Conservation (phyloP, 2,113 vertebrate species). For the Dendropsophus ebraccatus region DNA sequence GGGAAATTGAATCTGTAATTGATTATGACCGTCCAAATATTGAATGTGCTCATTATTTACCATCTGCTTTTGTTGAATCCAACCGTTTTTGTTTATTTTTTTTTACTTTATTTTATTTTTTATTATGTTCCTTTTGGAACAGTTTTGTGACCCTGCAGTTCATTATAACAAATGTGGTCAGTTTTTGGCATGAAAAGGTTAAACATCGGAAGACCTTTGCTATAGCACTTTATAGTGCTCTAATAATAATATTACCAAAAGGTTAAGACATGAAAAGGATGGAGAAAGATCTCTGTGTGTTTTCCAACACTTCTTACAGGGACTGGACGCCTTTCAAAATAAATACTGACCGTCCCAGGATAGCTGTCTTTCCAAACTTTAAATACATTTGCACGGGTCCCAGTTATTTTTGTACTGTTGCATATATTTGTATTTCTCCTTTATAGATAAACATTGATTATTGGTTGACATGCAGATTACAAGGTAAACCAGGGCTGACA, state of each 20-base stretch:
- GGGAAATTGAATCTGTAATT: too few species aligned
- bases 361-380: slow-evolving; percentile 60
- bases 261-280: slow-evolving; percentile 14
- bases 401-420: slow-evolving; percentile 32
- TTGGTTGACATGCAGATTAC: not conserved
- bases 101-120: too few species aligned
- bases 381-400: slow-evolving; percentile 10
- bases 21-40: too few species aligned
- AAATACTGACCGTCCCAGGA: slow-evolving; percentile 59
- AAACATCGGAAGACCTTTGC: slow-evolving; percentile 10
- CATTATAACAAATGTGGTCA: not conserved
- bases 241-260: not conserved
- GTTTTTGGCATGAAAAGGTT: not conserved
- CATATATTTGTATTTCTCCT: slow-evolving; percentile 28
- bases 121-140: too few species aligned
- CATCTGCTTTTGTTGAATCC: too few species aligned
- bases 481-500: not conserved
- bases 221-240: not conserved
- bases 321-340: slow-evolving; percentile 52
- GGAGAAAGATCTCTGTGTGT: slow-evolving; percentile 40
- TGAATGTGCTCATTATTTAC: too few species aligned
- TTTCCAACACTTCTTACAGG: slow-evolving; percentile 59
- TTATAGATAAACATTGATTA: slow-evolving; percentile 14
- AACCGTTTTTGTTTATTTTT: too few species aligned
- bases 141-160: not conserved